These are phyloP conservation scores for Coelinius sp. DNA, from an alignment of 2,888 invertebrate species.

Conservation along the genomic window DNA sequence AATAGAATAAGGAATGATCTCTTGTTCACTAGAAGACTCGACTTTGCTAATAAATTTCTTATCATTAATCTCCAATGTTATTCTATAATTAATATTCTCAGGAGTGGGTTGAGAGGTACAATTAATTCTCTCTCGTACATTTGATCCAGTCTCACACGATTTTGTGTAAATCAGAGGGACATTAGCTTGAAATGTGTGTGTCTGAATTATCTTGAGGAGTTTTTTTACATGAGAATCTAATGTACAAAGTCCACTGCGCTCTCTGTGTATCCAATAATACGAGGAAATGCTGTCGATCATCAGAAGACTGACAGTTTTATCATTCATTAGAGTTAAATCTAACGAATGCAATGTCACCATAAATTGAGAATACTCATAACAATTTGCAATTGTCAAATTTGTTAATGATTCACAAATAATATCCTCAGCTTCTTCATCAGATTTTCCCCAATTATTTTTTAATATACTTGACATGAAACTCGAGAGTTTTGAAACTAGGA, in stretches of 20 bases:
- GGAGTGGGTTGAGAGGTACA: conserved; percentile 57
- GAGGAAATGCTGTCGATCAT: conserved; percentile 72
- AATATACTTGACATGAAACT: conserved; percentile 64
- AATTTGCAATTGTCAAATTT: conserved; percentile 67
- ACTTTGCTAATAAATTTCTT: conserved; percentile 42
- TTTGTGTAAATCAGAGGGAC: conserved; percentile 73
- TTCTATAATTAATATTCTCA: conserved; percentile 69
- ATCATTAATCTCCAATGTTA: conserved; percentile 56
- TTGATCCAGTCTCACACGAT: conserved; percentile 72
- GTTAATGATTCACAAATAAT: conserved; percentile 61
- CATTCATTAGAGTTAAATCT: conserved; percentile 66
- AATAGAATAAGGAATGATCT: conserved; percentile 41
- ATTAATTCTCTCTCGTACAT: conserved; percentile 53
- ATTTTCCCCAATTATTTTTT: conserved; percentile 46
- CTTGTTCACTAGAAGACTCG: conserved; percentile 31
- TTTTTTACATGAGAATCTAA: conserved; percentile 73
- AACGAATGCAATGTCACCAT: conserved; percentile 64
- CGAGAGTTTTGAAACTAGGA: conserved; percentile 67
- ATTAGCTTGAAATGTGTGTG: conserved; percentile 72
- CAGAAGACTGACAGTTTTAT: conserved; percentile 69
- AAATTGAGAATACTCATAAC: conserved; percentile 68
- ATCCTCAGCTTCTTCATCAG: conserved; percentile 38
- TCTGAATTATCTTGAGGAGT: conserved; percentile 69
- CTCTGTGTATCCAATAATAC: conserved; percentile 72
- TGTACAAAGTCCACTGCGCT: conserved; percentile 49